Base-by-base conservation (phyloP, 2,888 invertebrate genomes). In the Apodemia mormo region DNA sequence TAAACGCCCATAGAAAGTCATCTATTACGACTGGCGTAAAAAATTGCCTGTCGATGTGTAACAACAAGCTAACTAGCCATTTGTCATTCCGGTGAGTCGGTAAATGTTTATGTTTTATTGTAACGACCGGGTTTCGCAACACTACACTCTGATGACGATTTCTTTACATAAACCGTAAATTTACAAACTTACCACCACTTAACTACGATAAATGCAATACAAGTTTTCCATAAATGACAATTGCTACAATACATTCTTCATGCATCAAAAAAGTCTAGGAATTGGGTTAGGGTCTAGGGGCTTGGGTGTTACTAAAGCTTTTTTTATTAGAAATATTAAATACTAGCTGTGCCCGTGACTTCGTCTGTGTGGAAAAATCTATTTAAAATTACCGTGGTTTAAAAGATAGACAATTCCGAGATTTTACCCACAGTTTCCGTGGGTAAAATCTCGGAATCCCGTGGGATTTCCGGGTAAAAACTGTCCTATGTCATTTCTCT, bases 21-120 rank as follows among this genome's bases (percentile, higher is more conserved):
- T 70, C 70, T 70, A 77, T 77, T 76, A 75, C 73, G 73, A 68
- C 74, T 76, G 68, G 77, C 80, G 80, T 77, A 76, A 78, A 80
- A 80, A 79, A 81, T 78, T 78, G 77, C 73, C 71, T 70, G 70
- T 29, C 70, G 73, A 76, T 70, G 73, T 75, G 76, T 73, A 78
- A 76, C 73, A 71, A 64, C 65, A 71, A 67, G 67, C 67, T 65
- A 66, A 33, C 54, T 64, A 40, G 68, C 64, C 70, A 58, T 76
- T 76, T 73, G 73, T 74, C 72, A 75, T 73, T 74, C 70, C 74
- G 74, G 69, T 73, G 74, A 71, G 68, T 74, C 70, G 70, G 72
- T 52, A 52, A 52, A n/a, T 71, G 70, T 70, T 70, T 68, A 69
- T 71, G 71, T 72, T 74, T 75, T 75, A 70, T 75, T 72, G 45